Conservation (phyloP, 2,888 invertebrate species). For the Octodonta nipae region DNA sequence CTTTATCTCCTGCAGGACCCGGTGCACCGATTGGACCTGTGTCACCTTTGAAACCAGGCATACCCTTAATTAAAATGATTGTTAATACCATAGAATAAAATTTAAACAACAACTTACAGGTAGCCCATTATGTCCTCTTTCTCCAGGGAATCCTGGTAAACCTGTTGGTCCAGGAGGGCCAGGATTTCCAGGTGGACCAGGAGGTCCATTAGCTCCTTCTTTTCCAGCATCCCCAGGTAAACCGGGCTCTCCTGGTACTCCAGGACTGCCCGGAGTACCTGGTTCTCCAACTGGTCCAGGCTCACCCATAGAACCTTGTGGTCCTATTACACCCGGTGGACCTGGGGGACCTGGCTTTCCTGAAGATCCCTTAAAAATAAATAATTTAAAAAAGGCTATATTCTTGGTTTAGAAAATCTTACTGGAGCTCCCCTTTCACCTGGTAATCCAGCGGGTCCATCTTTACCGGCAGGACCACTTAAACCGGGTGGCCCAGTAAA, state of each 20-base stretch:
- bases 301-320: conserved; percentile 53
- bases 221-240: conserved; percentile 54
- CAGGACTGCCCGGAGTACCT: conserved; percentile 49
- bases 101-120: conserved; percentile 36
- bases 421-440: conserved; percentile 69
- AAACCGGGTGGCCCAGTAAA: conserved; percentile 56
- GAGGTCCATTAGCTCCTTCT: conserved; percentile 45
- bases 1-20: conserved; percentile 66
- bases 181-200: conserved; percentile 45
- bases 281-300: conserved; percentile 58
- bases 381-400: not conserved
- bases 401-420: conserved; percentile 21
- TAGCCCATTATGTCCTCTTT: conserved; percentile 59
- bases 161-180: conserved; percentile 53
- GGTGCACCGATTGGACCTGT: conserved; percentile 51
- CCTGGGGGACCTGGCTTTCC: conserved; percentile 57
- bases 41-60: conserved; percentile 61
- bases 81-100: too few species aligned
- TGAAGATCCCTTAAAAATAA: conserved; percentile 18
- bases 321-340: conserved; percentile 54
- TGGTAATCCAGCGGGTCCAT: conserved; percentile 50
- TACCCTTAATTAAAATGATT: too few species aligned
- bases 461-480: conserved; percentile 64
- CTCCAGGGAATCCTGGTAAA: conserved; percentile 66
- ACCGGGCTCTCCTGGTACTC: conserved; percentile 52